Base-by-base conservation (phyloP, 1,140 invertebrate genomes). In the Drosophila arawakana region DNA sequence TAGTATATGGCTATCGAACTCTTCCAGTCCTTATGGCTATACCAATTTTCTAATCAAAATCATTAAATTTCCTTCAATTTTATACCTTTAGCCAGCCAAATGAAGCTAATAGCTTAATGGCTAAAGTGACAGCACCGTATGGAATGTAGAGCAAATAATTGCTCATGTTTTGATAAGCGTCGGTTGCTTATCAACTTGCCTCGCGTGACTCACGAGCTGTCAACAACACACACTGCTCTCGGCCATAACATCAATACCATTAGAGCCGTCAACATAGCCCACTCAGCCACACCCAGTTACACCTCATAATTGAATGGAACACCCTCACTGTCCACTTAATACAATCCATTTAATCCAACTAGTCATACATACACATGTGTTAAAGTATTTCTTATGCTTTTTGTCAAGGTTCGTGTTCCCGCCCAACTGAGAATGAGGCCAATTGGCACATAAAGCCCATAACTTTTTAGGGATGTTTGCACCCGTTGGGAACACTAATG, bases 241-340 rank as follows among this genome's bases (percentile, higher is more conserved):
- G 15, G 10, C 18, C 11, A 11, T 7, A 8, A 43, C 41, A 58
- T 58, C 41, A 58, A 58, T 44, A 58, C 15, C 15, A 15, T 25
- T 43, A 13, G 41, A 43, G 3, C 41, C n/a, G 41, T 7, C 11
- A 43, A 43, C 41, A 41, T 30, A 2, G 11, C n/a, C 44, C 10
- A 44, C 10, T n/a, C 39, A 63, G 34, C 65, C 65, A 68, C 65
- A 59, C 65, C 65, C 55, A 47, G 44, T 49, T 34, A 68, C 44
- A 68, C 34, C 37, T 67, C 41, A 47, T 57, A 57, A 43, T 43
- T 57, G 54, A 25, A 21, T 21, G 18, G 39, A 18, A 13, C 35
- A 7, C 50, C 39, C 21, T 13, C 9, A 15, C 34, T 8, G 3
- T 15, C 13, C 21, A 49, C 25, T 30, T 30, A 30, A 5, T 30